Base-by-base conservation (phyloP, 2,113 vertebrate species). In the Rafetus swinhoei region DNA sequence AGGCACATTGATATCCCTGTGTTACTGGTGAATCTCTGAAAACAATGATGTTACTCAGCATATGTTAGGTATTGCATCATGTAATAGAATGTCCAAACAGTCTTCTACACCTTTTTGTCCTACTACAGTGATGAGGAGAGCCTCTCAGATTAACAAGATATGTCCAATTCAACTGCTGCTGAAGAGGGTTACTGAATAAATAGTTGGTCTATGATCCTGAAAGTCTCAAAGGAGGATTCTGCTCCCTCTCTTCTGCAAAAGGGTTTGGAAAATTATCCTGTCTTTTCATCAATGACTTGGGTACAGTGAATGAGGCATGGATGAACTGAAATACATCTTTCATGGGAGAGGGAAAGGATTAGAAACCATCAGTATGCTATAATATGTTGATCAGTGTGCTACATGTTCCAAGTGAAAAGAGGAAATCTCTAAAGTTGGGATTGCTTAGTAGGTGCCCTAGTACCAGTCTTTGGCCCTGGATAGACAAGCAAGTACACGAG, bases 121-220 rank as follows among this genome's bases (percentile, higher is more conserved):
- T 76, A 22, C 69, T 77, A 39, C 21, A 76, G 39, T 15, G 11
- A 21, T 76, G 69, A 35, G 13, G 88, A 24, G 16, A 3, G 90
- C 83, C 91, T 62, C 45, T n/a, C 74, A 35, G 2, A 57, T 85
- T 91, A 93, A 74, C 29, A 94, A 87, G 54, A 56, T 14, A 24
- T 18, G 81, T 86, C 25, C 53, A 84, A 59, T 93, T 84, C 62
- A 93, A 86, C 35, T 45, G 7, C 77, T 76, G 39, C 2, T 16
- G 74, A 90, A 87, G 35, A 81, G 93, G 94, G 53, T 89, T 88
- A 84, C 45, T 84, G 94, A 89, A 89, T 96, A 87, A 96, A 59
- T 50, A 93, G 53, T 79, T 95, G 85, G 6, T 18, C 1, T 0
- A 76, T 56, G 79, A 94, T 50, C 80, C 80, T 81, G 80, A 52